phyloP scores from a whole-genome alignment of 2,797 vertebrate species.

The Holocentrus rufus region DNA sequence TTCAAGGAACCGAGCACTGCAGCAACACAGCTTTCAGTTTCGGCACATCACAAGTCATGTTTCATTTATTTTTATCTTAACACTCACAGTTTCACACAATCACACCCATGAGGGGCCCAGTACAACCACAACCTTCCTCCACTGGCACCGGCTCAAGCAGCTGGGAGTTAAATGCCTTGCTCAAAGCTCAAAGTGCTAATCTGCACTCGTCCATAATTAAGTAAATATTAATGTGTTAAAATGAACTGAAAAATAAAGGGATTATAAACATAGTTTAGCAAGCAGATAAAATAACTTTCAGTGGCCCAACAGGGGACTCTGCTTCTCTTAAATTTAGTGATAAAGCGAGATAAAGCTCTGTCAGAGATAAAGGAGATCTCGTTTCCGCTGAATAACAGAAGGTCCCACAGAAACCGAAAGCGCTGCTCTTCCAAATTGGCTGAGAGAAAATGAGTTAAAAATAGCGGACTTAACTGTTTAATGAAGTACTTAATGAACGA shows the following conservation, averaged over 20 bases:
- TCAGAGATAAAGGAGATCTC: constrained; percentile 9
- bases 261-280: background rate
- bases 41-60: no score
- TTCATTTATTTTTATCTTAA: no score
- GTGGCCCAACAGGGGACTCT: background rate
- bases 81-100: no score
- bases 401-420: constrained; percentile 18
- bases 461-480: constrained; percentile 45
- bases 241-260: background rate
- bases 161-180: no score
- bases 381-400: constrained; percentile 14
- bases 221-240: background rate
- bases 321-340: background rate
- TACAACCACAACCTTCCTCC: no score
- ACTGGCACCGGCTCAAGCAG: no score
- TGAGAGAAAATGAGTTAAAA: constrained; percentile 35
- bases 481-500: constrained; percentile 52
- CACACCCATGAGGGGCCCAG: no score
- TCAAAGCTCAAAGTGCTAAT: no score
- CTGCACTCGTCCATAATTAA: background rate
- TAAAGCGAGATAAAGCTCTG: constrained; percentile 3
- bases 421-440: constrained; percentile 22
- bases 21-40: no score
- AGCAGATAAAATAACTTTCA: background rate
- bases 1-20: no score